phyloP scores from a whole-genome alignment of 1,140 invertebrate species.

The Pseudomyrmex concolor region DNA sequence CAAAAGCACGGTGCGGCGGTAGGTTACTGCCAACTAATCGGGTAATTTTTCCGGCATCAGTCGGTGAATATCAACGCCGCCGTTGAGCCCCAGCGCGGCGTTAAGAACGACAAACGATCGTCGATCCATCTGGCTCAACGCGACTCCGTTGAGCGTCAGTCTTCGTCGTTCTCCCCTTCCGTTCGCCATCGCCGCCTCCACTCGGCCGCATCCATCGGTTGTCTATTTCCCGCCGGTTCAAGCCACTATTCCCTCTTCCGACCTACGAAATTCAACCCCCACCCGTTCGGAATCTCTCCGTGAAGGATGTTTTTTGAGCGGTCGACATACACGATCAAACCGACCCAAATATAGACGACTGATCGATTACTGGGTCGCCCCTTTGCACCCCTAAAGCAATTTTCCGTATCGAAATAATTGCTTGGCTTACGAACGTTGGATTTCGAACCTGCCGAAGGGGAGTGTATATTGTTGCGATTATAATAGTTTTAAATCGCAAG shows the following conservation, averaged over 20 bases:
- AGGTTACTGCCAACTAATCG: slow-evolving; percentile 78
- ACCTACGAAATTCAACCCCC: slow-evolving; percentile 27
- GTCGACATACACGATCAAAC: slow-evolving; percentile 28
- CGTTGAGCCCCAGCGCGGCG: slow-evolving; percentile 78
- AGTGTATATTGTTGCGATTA: slow-evolving; percentile 32
- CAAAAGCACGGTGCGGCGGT: slow-evolving; percentile 56
- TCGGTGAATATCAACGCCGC: slow-evolving; percentile 83
- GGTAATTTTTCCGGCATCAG: slow-evolving; percentile 84
- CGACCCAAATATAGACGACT: slow-evolving; percentile 36
- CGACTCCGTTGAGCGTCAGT: slow-evolving; percentile 76
- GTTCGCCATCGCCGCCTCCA: slow-evolving; percentile 61
- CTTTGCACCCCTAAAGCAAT: slow-evolving; percentile 46
- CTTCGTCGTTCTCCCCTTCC: slow-evolving; percentile 23
- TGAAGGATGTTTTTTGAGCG: slow-evolving; percentile 50
- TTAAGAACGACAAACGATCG: slow-evolving; percentile 85
- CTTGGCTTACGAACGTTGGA: slow-evolving; percentile 18
- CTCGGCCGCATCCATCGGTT: slow-evolving; percentile 32
- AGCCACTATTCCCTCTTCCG: slow-evolving; percentile 50
- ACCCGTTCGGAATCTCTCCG: slow-evolving; percentile 13
- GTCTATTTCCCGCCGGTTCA: slow-evolving; percentile 30
- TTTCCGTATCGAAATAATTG: slow-evolving; percentile 63
- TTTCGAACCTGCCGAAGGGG: slow-evolving; percentile 49
- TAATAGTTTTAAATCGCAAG: slow-evolving; percentile 31
- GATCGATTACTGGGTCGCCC: background rate
- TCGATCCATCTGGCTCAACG: slow-evolving; percentile 84